Evolutionary conservation across 2,113 vertebrate genomes (phyloP), one percentile per base, ranked within the genome.

Genomic region (Guaruba guarouba): DNA sequence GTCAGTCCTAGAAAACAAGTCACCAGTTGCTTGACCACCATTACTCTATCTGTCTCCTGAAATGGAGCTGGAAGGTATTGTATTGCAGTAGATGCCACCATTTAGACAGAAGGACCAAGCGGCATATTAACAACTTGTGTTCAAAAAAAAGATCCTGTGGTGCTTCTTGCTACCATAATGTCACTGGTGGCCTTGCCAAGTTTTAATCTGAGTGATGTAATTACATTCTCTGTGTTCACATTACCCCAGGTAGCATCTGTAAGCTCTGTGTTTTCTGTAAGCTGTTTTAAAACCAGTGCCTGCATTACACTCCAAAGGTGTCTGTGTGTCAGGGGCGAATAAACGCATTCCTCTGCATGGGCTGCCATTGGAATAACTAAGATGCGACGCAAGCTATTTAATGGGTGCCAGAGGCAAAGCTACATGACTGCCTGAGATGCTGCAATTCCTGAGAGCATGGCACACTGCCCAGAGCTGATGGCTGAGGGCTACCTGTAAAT

Each of bases 401-500:
- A 59, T 61, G 70, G 28, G 81, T 95, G 91, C 95, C 93, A 89
- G 91, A 73, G 83, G 92, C 92, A 91, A 73, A 95, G 69, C 95
- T 78, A 4, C 85, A 61, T 2, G 4, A 2, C 48, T 91, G 93
- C 95, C 86, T 24, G 91, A 88, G 83, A 95, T 86, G 90, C 90
- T 88, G 69, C 55, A 86, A 76, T 87, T 93, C 86, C 77, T 91
- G 80, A 87, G 73, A 92, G 88, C n/a, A 0, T 77, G 95, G 95
- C 92, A 73, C 2, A 0, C 23, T 55, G 92, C 91, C 90, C 95
- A 73, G 74, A 75, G 86, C 80, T 49, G 75, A 33, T 68, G 90
- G 75, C 93, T 84, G 61, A 91, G 86, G 73, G 90, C 83, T 95
- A 84, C 92, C 88, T 95, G 90, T 81, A 82, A 92, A 90, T 69